Conservation (phyloP, 2,113 vertebrate genomes). For the Indicator indicator region DNA sequence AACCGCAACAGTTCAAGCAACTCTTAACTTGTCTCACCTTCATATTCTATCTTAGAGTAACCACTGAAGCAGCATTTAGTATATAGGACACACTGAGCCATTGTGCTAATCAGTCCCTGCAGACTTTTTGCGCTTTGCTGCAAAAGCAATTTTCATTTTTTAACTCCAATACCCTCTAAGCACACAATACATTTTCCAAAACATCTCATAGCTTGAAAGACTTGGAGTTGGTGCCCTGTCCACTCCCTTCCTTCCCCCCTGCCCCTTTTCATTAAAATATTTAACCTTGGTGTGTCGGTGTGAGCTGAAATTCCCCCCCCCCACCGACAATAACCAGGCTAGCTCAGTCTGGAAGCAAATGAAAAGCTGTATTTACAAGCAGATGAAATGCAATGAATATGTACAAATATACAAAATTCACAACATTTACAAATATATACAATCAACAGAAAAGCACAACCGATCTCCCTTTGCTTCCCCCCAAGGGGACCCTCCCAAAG, state of each 20-base stretch:
- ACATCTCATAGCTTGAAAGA: neutral
- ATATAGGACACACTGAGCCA: slow-evolving; percentile 38
- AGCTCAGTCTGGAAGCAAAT: too few relatives aligned
- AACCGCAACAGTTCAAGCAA: neutral
- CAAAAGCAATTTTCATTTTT: slow-evolving; percentile 69
- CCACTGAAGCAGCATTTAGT: slow-evolving; percentile 61
- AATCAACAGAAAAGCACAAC: too few relatives aligned
- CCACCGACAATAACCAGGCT: too few relatives aligned
- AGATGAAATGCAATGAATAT: too few relatives aligned
- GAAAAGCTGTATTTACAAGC: too few relatives aligned
- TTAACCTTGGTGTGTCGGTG: neutral
- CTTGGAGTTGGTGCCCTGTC: neutral
- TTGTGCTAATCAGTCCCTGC: slow-evolving; percentile 60
- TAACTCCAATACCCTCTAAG: slow-evolving; percentile 55
- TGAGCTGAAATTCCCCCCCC: too few relatives aligned
- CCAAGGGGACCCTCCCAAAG: too few relatives aligned
- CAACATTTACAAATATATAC: too few relatives aligned
- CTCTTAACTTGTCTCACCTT: slow-evolving; percentile 57
- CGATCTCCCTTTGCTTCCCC: too few relatives aligned
- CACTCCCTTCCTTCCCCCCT: neutral
- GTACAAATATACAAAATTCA: too few relatives aligned
- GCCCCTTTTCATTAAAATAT: neutral
- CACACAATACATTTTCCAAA: slow-evolving; percentile 34
- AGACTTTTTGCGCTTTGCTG: slow-evolving; percentile 64
- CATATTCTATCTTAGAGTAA: slow-evolving; percentile 26